phyloP scores from a whole-genome alignment of 2,888 invertebrate species.

The Tenthredo amoena region DNA sequence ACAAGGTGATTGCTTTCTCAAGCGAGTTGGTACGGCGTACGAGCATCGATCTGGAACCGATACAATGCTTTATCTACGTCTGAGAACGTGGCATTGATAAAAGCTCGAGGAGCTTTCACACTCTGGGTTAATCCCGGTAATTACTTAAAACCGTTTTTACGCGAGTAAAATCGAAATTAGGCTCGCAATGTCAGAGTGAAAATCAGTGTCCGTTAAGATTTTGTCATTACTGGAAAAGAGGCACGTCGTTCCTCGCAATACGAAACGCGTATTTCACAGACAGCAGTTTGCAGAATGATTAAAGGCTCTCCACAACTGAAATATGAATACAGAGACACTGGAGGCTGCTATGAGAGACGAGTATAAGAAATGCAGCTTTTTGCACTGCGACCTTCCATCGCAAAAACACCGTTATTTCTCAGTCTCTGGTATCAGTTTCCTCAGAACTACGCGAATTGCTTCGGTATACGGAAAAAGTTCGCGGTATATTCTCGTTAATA shows the following conservation, averaged over 20 bases:
- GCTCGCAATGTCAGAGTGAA: background rate
- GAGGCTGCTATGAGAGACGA: background rate
- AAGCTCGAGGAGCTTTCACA: background rate
- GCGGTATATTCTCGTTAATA: background rate
- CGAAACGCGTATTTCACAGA: background rate
- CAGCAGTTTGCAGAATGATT: background rate
- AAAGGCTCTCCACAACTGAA: background rate
- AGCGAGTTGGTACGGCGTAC: background rate
- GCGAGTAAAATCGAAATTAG: background rate
- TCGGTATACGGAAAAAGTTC: conserved; percentile 29
- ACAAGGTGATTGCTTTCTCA: conserved; percentile 24
- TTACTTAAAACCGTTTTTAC: background rate
- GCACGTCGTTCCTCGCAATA: background rate
- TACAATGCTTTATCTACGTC: conserved; percentile 10
- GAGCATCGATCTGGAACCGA: conserved; percentile 5
- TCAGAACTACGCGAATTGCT: background rate
- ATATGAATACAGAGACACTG: conserved; percentile 8
- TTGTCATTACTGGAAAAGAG: background rate
- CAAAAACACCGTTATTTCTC: background rate
- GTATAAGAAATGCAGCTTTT: conserved; percentile 11
- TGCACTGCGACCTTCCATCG: background rate
- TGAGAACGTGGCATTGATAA: background rate
- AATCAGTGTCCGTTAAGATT: background rate
- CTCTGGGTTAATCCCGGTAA: background rate
- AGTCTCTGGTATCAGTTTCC: background rate